Percentiles rank a stretch among this genome's conserved stretches.
Conservation (phyloP, 2,113 vertebrate genomes). For the Rhinolophus ferrumequinum region DNA sequence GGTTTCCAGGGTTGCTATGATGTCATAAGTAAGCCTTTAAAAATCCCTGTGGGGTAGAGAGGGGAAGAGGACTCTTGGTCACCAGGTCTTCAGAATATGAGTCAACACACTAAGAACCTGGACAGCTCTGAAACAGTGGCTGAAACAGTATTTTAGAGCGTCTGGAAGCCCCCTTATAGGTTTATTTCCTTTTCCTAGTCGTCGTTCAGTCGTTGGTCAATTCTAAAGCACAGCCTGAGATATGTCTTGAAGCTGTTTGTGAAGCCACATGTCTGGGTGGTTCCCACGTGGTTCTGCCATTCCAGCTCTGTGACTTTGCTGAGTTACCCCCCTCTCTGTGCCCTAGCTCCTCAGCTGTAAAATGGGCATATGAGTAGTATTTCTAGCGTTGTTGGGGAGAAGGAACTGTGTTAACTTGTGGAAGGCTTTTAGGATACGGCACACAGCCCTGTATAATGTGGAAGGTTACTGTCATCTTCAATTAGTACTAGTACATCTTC, state of each 20-base stretch:
- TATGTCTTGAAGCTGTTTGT: not conserved
- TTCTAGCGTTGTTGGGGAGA: not conserved
- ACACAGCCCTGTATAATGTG: not conserved
- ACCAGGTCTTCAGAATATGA: not conserved
- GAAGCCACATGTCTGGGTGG: not conserved
- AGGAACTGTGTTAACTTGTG: not conserved
- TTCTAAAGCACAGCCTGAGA: not conserved
- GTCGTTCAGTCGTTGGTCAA: no score
- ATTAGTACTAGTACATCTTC: not conserved
- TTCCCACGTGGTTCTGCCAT: not conserved
- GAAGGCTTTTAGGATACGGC: not conserved
- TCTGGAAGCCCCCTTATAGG: not conserved
- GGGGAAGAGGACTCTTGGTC: not conserved
- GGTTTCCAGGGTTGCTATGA: slow-evolving; percentile 49
- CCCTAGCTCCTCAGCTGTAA: not conserved
- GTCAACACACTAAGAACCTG: not conserved
- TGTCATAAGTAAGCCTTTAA: slow-evolving; percentile 33
- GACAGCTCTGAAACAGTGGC: not conserved
- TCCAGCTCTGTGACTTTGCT: not conserved
- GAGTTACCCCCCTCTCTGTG: not conserved
- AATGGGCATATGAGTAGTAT: not conserved
- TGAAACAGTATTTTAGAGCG: fast-evolving
- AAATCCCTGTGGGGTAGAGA: not conserved
- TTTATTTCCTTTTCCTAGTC: not conserved
- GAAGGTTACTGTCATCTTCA: not conserved